Conservation (phyloP, 2,888 invertebrate species). For the Limnephilus lunatus region DNA sequence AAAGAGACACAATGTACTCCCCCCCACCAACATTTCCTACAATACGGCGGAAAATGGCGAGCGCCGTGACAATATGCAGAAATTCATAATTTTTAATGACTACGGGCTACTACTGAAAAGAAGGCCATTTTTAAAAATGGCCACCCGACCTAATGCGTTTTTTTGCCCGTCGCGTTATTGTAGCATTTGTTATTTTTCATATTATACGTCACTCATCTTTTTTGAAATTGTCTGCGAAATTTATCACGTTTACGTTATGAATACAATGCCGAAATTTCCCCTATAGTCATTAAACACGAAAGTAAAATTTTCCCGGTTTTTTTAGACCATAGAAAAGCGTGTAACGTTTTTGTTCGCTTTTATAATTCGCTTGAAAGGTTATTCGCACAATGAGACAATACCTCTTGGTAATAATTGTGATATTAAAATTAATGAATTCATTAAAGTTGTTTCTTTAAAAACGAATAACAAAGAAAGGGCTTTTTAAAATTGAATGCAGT, state of each 20-base stretch:
- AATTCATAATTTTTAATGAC: constrained; percentile 62
- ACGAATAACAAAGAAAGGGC: neutral
- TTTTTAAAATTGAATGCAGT: neutral
- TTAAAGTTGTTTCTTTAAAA: neutral
- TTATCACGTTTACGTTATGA: constrained; percentile 37
- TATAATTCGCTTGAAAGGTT: neutral
- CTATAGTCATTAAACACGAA: constrained; percentile 27
- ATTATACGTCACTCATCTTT: constrained; percentile 38
- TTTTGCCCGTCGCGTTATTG: constrained; percentile 35
- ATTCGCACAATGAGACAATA: neutral
- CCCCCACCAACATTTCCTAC: constrained; percentile 21
- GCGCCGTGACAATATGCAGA: constrained; percentile 59
- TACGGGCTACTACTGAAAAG: constrained; percentile 26
- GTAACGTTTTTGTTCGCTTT: neutral
- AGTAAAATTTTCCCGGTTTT: constrained; percentile 19
- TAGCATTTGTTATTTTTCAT: constrained; percentile 26
- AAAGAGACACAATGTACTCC: neutral
- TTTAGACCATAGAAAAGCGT: constrained; percentile 6
- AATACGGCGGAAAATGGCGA: constrained; percentile 57
- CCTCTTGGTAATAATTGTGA: neutral
- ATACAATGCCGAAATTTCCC: constrained; percentile 32
- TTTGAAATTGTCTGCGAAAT: constrained; percentile 41
- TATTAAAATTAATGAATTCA: constrained; percentile 2
- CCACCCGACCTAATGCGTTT: constrained; percentile 41
- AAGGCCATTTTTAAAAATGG: constrained; percentile 34